phyloP scores from a whole-genome alignment of 1,140 invertebrate species.

The Eueides isabella region DNA sequence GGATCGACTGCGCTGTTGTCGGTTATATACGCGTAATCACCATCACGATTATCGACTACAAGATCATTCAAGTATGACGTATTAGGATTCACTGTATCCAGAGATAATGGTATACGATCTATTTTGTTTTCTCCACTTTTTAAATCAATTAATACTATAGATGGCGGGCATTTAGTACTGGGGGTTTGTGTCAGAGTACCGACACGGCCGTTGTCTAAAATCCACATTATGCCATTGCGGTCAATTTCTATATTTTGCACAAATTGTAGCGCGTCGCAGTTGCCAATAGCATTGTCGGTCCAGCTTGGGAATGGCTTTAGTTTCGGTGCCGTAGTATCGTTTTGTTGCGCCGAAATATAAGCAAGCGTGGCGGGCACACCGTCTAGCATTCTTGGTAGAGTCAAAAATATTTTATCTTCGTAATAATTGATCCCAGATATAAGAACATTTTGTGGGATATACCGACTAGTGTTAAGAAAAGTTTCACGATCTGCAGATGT shows the following conservation, averaged over 20 bases:
- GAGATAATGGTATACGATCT: conserved; percentile 82
- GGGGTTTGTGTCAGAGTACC: conserved; percentile 78
- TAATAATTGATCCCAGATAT: conserved; percentile 85
- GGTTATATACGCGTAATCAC: conserved; percentile 87
- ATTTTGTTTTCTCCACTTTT: conserved; percentile 83
- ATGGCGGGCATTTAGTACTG: conserved; percentile 83
- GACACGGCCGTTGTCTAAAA: conserved; percentile 85
- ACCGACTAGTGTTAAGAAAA: conserved; percentile 78
- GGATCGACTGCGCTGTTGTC: conserved; percentile 86
- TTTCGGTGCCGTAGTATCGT: conserved; percentile 83
- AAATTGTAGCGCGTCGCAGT: conserved; percentile 86
- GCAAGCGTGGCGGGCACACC: conserved; percentile 87
- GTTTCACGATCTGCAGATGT: conserved; percentile 63
- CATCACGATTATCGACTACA: conserved; percentile 86
- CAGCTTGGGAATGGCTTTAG: conserved; percentile 87
- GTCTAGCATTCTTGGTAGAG: conserved; percentile 84
- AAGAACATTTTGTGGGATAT: conserved; percentile 84
- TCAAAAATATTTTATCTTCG: conserved; percentile 85
- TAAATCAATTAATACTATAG: conserved; percentile 86
- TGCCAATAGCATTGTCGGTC: conserved; percentile 84
- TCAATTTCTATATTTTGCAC: conserved; percentile 89
- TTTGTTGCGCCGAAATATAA: conserved; percentile 81
- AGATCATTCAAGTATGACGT: conserved; percentile 86
- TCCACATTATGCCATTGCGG: conserved; percentile 86
- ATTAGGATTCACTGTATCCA: conserved; percentile 77